Evolutionary conservation across 1,140 invertebrate species (phyloP), one percentile per base, ranked within the genome.

Genomic region (Mylabris phalerata): DNA sequence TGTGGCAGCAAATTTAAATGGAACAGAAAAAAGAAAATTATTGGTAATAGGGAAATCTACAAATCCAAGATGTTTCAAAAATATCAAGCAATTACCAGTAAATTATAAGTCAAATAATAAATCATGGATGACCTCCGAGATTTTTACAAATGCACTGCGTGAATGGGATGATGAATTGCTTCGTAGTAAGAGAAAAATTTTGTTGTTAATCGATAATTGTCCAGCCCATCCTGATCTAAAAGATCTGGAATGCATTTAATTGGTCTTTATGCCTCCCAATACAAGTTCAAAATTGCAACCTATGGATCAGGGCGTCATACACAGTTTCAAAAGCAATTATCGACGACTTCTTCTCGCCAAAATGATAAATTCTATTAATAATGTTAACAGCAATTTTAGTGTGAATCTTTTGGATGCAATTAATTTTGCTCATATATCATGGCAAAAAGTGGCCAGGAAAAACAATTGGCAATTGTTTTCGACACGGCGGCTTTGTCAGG

Each of bases 21-120:
- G 77, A 68, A 69, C 69, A 71, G 67, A 67, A 71, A 75, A 19
- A 77, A 75, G 78, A 77, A 80, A 65, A 51, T 51, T 67, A 39
- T 46, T 68, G 4, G 48, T 68, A 42, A 67, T 67, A 11, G 63
- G 63, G 40, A 65, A 66, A 42, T 62, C 49, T 4, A 32, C 40
- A 19, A 51, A 38, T 39, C 32, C 48, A 24, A 27, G 47, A 43
- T 57, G 59, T 52, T 55, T 58, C 19, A 43, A 57, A 51, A 62
- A 55, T 38, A 6, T 42, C n/a, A 71, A 71, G 65, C 57, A 55
- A 26, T 52, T 77, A 9, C 74, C 73, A n/a, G 43, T 72, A 4
- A 39, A 69, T 3, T 78, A 77, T 66, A 46, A 63, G 48, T 65
- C 67, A 1, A 79, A 78, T 60, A 69, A 67, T 43, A 78, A 71